phyloP scores from a whole-genome alignment of 1,140 invertebrate genomes.

The Drosophila carrolli region DNA sequence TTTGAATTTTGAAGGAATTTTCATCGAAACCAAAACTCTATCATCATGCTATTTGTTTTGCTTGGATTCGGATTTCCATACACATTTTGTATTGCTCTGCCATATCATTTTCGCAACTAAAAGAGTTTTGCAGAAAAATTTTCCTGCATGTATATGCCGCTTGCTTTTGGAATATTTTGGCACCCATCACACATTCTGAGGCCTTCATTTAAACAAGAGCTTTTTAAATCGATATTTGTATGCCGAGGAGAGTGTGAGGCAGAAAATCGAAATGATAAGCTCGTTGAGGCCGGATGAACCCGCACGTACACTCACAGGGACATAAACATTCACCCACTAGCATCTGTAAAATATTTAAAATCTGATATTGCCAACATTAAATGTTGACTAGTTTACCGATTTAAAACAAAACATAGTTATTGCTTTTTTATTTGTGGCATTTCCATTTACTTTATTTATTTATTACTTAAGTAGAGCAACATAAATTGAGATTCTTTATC shows the following conservation, averaged over 20 bases:
- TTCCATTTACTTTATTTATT: too few relatives aligned
- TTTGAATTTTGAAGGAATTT: too few relatives aligned
- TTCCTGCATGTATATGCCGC: constrained; percentile 3
- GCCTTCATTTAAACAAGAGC: constrained; percentile 54
- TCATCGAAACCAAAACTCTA: too few relatives aligned
- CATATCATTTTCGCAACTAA: constrained; percentile 6
- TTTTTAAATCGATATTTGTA: constrained; percentile 47
- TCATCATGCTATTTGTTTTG: too few relatives aligned
- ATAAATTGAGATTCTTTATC: too few relatives aligned
- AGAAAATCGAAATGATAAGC: constrained; percentile 2
- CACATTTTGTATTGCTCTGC: constrained; percentile 10
- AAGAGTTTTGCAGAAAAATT: not conserved
- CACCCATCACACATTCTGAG: constrained; percentile 31
- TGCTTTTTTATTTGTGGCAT: too few relatives aligned
- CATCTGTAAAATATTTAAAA: constrained; percentile 9
- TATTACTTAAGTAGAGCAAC: too few relatives aligned
- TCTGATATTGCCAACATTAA: not conserved
- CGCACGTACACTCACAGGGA: constrained; percentile 6
- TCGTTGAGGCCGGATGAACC: constrained; percentile 6
- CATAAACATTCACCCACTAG: not conserved
- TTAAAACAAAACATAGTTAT: not conserved
- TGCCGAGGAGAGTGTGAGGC: constrained; percentile 3
- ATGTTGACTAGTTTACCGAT: not conserved
- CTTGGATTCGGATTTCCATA: too few relatives aligned
- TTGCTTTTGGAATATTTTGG: constrained; percentile 32